Conservation (phyloP, 2,113 vertebrate genomes). For the Scolopax mira region DNA sequence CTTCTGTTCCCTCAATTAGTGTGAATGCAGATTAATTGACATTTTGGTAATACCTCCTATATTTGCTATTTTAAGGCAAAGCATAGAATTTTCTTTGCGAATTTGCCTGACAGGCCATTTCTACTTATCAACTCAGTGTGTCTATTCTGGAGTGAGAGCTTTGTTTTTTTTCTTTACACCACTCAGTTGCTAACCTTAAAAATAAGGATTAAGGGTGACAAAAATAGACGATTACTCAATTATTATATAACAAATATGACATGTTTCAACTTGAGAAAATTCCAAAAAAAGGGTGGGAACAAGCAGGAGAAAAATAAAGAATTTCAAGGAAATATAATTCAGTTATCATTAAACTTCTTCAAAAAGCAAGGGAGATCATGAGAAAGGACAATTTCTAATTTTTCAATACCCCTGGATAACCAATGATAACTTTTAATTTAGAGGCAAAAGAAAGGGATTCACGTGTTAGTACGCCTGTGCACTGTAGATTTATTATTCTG, state of each 20-base stretch:
- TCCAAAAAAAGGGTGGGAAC: background rate
- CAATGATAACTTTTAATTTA: background rate
- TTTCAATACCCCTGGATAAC: background rate
- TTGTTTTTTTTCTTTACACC: background rate
- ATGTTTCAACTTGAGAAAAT: background rate
- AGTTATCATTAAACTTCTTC: background rate
- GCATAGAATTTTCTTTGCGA: background rate
- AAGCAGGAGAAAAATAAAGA: background rate
- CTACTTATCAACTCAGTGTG: background rate
- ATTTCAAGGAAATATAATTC: background rate
- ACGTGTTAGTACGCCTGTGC: background rate
- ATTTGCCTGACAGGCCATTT: background rate
- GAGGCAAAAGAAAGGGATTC: background rate
- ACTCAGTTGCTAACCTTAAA: background rate
- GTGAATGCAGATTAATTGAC: background rate
- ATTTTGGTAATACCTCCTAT: background rate
- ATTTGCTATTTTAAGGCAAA: background rate
- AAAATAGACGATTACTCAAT: constrained; percentile 17
- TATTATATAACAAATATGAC: constrained; percentile 14
- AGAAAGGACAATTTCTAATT: background rate
- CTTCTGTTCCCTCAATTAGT: background rate
- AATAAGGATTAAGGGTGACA: background rate
- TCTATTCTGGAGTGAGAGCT: background rate
- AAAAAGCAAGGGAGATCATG: background rate
- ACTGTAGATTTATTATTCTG: background rate